Conservation (phyloP, 2,888 invertebrate genomes). For the Tetragnatha montana region DNA sequence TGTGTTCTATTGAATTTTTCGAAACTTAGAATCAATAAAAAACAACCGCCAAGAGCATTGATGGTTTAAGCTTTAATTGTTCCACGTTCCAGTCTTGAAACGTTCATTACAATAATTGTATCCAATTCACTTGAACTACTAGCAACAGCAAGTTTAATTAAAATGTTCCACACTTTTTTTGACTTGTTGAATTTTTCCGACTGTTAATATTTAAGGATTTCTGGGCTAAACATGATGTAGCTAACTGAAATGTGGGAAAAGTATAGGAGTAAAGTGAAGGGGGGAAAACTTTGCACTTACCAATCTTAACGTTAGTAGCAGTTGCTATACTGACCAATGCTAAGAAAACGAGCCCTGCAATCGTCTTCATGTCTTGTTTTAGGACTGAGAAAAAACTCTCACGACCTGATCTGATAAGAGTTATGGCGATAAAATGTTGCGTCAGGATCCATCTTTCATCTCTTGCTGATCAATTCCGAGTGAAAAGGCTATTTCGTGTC, state of each 20-base stretch:
- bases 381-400: background rate
- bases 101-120: too few relatives aligned
- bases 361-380: background rate
- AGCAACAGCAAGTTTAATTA: too few relatives aligned
- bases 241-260: too few relatives aligned
- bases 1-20: too few relatives aligned
- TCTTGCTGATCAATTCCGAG: background rate
- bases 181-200: background rate
- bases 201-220: background rate
- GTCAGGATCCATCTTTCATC: background rate
- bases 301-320: constrained; percentile 7
- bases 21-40: too few relatives aligned
- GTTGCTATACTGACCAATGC: background rate
- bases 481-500: too few relatives aligned
- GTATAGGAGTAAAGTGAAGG: background rate
- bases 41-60: too few relatives aligned
- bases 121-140: too few relatives aligned
- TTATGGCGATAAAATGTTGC: background rate
- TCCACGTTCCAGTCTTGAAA: too few relatives aligned
- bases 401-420: background rate
- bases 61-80: too few relatives aligned
- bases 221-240: background rate
- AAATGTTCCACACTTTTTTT: background rate
- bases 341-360: background rate
- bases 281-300: background rate